Evolutionary conservation across 2,797 vertebrate species (phyloP), one percentile per base, ranked within the genome.

Genomic region (Rhinophrynus dorsalis): DNA sequence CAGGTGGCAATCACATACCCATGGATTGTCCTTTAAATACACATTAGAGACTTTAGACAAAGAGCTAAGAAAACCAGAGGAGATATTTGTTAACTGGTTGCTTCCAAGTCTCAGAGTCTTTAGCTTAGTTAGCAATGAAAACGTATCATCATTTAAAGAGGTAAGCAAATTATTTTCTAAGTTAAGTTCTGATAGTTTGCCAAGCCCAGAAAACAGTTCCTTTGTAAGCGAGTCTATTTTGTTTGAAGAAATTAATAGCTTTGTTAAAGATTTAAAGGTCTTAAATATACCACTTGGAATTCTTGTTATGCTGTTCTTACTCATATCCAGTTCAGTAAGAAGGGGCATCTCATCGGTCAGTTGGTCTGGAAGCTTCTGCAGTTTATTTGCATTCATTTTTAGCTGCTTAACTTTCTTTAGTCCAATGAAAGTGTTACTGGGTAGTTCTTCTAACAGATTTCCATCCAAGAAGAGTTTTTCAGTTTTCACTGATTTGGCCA

Each of bases 1-100:
- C 32, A 94, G 79, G 18, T 81, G 83, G 37, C 93, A 95, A 79
- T 96, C 92, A 79, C 94, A 95, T 8, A 42, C 66, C 93, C 93
- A 95, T 0, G 88, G 86, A 55, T 96, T 96, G 21, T 75, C 61
- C 24, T 76, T 77, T 2, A 96, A 86, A 64, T 84, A 74, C 30
- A 94, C 38, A 1, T 78, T 85, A 10, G 0, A 80, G 11, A 94
- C 82, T 65, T 84, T 82, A 5, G 48, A 37, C 33, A 90, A 69
- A 24, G 81, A 57, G 1, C 84, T 38, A 75, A 90, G 86, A 57
- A 88, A 68, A 40, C 84, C 76, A 3, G 0, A 64, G 11, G 87
- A 80, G 67, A 91, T 73, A 0, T 2, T 81, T 42, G 42, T 68
- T 1, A 86, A 80, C 8, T 70, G 6, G 17, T 87, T 86, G n/a